These are phyloP conservation scores for Microcaecilia unicolor DNA, from an alignment of 2,797 vertebrate species.

Conservation along the genomic window DNA sequence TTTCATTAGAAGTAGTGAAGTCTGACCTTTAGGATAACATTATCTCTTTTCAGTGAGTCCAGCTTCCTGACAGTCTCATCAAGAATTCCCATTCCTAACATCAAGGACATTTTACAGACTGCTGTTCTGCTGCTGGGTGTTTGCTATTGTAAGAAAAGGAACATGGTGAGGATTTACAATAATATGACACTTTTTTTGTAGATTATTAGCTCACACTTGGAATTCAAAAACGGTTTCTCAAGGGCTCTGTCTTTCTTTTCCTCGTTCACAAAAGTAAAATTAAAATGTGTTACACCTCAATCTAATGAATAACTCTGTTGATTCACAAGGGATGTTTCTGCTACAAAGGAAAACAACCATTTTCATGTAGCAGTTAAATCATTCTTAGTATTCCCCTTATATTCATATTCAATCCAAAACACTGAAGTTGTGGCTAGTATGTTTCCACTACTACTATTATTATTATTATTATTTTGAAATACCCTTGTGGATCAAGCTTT, in stretches of 20 bases:
- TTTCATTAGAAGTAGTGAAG: background rate
- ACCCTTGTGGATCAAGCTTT: too few species aligned
- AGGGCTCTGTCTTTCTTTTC: background rate
- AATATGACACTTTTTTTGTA: background rate
- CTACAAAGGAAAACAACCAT: too few species aligned
- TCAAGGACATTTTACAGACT: slow-evolving; percentile 27
- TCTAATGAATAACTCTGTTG: too few species aligned
- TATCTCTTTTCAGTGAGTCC: slow-evolving; percentile 18
- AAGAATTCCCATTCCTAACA: slow-evolving; percentile 16
- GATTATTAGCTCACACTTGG: background rate
- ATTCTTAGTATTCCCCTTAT: too few species aligned
- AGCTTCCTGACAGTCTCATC: background rate
- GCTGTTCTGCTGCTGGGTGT: slow-evolving; percentile 10
- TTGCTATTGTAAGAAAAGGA: slow-evolving; percentile 7
- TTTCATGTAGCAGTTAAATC: too few species aligned
- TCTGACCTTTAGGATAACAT: slow-evolving; percentile 10
- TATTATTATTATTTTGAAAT: too few species aligned
- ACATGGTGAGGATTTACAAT: too few species aligned
- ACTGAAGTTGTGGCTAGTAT: too few species aligned
- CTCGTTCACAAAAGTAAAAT: background rate
- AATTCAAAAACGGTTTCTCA: slow-evolving; percentile 1
- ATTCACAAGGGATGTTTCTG: too few species aligned
- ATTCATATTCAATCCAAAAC: too few species aligned
- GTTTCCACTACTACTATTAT: too few species aligned
- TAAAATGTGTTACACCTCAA: too few species aligned